phyloP scores from a whole-genome alignment of 1,140 invertebrate genomes.

The Pachypsylla venusta region DNA sequence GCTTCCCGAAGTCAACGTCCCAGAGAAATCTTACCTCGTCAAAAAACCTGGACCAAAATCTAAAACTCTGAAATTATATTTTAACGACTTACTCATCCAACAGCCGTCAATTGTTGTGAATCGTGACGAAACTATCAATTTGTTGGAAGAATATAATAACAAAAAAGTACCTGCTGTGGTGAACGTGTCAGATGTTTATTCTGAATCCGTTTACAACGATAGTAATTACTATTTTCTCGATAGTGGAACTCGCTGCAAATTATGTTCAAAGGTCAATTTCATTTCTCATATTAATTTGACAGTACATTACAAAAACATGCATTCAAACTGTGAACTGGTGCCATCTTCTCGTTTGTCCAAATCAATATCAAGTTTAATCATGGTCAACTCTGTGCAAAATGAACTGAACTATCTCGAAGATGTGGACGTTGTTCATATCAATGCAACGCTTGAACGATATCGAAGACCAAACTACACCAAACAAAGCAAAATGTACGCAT shows the following conservation, averaged over 20 bases:
- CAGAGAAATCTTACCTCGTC: not conserved
- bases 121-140: not conserved
- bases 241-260: not conserved
- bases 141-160: not conserved
- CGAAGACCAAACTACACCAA: not conserved
- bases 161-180: not conserved
- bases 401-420: not conserved
- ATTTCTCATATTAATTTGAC: not conserved
- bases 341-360: not conserved
- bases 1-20: not conserved
- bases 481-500: not conserved
- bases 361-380: not conserved
- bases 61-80: not conserved
- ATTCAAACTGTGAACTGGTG: not conserved
- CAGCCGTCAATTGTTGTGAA: not conserved
- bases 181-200: not conserved
- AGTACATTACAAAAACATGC: not conserved
- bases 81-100: not conserved
- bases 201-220: not conserved
- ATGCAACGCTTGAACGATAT: not conserved
- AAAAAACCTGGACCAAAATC: conserved; percentile 4
- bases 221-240: not conserved
- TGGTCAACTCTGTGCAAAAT: not conserved
- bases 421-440: not conserved
- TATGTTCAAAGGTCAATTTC: not conserved